Conservation (phyloP, 2,113 vertebrate species). For the Elachura formosa region DNA sequence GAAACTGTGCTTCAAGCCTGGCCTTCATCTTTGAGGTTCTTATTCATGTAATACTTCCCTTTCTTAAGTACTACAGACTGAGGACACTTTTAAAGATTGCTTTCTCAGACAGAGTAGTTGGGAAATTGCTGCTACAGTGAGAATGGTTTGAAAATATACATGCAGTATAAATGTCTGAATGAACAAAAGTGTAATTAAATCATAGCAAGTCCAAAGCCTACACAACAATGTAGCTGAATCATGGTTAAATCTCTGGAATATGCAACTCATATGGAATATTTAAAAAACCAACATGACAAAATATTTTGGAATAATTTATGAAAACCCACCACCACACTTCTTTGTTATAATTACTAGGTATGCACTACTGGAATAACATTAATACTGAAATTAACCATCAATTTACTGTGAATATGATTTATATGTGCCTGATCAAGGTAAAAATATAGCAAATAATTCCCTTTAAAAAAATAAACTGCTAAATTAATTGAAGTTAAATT, state of each 20-base stretch:
- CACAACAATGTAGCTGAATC: neutral
- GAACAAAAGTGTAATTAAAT: conserved; percentile 66
- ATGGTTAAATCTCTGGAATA: conserved; percentile 37
- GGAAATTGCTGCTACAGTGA: conserved; percentile 37
- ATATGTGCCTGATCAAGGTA: conserved; percentile 3
- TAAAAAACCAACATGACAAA: neutral
- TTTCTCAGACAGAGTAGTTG: conserved; percentile 34
- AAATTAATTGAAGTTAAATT: conserved; percentile 48
- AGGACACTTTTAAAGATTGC: conserved; percentile 63
- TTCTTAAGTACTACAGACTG: conserved; percentile 54
- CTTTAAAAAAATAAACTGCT: conserved; percentile 3
- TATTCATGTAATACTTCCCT: conserved; percentile 58
- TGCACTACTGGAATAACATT: neutral
- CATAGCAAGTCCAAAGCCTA: conserved; percentile 33
- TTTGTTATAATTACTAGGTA: conserved; percentile 21
- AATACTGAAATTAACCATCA: conserved; percentile 29
- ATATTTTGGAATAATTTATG: conserved; percentile 27
- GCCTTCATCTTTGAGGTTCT: conserved; percentile 78
- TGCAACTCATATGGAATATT: conserved; percentile 16
- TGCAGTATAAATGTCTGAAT: conserved; percentile 47
- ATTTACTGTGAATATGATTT: conserved; percentile 9
- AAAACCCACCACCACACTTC: neutral
- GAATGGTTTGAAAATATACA: conserved; percentile 59
- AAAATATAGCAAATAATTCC: conserved; percentile 37
- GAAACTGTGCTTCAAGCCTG: conserved; percentile 76